Conservation (phyloP, 2,888 invertebrate species). For the Acronicta alni region DNA sequence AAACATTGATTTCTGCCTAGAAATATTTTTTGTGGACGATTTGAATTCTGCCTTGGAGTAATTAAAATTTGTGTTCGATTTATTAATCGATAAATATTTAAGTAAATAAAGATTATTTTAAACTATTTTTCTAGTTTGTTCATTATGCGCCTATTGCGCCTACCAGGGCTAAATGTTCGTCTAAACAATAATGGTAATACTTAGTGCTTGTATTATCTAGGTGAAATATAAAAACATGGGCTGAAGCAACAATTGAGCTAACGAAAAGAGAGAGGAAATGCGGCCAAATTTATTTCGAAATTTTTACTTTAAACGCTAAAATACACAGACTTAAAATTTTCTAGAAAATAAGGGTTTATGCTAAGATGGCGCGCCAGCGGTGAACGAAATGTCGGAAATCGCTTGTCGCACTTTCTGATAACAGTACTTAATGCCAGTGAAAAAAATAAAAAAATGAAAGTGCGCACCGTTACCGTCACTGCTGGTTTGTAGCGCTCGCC, state of each 20-base stretch:
- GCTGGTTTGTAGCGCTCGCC: background rate
- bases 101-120: no score
- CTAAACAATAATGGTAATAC: no score
- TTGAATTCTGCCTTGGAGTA: no score
- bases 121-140: no score
- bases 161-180: no score
- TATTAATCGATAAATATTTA: no score
- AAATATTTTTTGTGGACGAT: no score
- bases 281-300: background rate
- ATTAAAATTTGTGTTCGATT: no score
- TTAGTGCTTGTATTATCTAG: no score
- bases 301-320: background rate
- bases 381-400: constrained; percentile 3
- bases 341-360: background rate
- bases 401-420: constrained; percentile 1
- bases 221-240: no score
- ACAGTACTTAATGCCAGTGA: background rate
- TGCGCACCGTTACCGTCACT: background rate
- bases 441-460: background rate
- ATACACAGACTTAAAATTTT: background rate
- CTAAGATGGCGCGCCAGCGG: background rate
- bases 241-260: background rate
- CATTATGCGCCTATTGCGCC: no score
- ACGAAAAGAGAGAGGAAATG: background rate
- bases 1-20: no score